Evolutionary conservation across 1,140 invertebrate species (phyloP).

Genomic region (Chymomyza costata): DNA sequence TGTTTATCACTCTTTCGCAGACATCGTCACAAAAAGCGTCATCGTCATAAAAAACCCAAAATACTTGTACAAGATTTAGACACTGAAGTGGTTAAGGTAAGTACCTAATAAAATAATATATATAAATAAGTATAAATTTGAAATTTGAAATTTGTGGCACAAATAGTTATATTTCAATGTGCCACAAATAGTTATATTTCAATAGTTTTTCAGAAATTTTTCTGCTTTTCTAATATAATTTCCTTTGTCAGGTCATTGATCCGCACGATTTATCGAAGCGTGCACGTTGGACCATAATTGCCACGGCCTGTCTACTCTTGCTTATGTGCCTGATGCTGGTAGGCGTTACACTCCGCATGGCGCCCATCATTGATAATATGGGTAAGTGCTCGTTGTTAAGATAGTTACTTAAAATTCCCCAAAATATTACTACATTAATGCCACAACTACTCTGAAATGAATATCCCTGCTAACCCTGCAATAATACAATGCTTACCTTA

Average conservation of each 20-base stretch:
- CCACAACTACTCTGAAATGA: too few species aligned
- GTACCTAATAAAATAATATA: background rate
- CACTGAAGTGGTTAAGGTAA: slow-evolving; percentile 69
- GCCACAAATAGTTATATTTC: background rate
- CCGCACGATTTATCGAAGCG: slow-evolving; percentile 87
- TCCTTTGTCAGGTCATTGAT: slow-evolving; percentile 77
- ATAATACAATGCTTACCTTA: too few species aligned
- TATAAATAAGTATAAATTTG: background rate
- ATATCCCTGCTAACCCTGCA: too few species aligned
- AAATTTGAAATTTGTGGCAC: too few species aligned
- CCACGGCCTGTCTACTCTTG: slow-evolving; percentile 88
- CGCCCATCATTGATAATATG: slow-evolving; percentile 94
- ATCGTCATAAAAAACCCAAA: slow-evolving; percentile 75
- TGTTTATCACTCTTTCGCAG: slow-evolving; percentile 10
- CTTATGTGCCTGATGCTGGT: slow-evolving; percentile 91
- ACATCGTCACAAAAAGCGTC: slow-evolving; percentile 73
- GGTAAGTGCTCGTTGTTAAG: slow-evolving; percentile 84
- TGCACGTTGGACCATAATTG: slow-evolving; percentile 91
- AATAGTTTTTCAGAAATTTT: background rate
- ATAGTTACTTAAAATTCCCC: too few species aligned
- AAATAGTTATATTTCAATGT: too few species aligned
- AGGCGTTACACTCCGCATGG: slow-evolving; percentile 91
- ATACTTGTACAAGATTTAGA: slow-evolving; percentile 74
- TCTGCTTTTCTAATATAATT: background rate
- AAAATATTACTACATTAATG: too few species aligned